A percentile compares a stretch with the other conserved stretches of the same genome.
phyloP scores from a whole-genome alignment of 1,140 invertebrate genomes.

The Grapholita molesta region DNA sequence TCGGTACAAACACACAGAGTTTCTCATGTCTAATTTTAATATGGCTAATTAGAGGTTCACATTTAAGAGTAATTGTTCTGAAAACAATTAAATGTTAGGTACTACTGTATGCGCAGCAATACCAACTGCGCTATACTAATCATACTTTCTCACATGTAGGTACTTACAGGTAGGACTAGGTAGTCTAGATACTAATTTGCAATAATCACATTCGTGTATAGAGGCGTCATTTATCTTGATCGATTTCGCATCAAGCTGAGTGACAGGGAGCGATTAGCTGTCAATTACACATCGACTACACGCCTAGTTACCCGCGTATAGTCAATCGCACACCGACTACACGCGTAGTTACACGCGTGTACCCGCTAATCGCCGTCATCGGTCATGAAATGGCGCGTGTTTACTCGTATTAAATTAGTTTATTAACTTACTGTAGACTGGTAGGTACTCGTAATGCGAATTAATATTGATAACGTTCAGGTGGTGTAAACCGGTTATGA shows the following conservation, averaged over 20 bases:
- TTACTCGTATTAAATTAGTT: neutral
- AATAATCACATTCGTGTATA: neutral
- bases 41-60: too few species aligned
- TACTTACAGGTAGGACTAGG: neutral
- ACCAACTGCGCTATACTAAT: neutral
- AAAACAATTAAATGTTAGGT: too few species aligned
- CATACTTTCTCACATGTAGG: neutral
- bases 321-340: too few species aligned
- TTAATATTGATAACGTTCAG: neutral
- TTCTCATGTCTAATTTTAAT: too few species aligned
- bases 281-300: neutral
- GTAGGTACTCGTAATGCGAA: neutral
- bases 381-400: neutral
- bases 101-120: too few species aligned
- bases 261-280: neutral
- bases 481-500: neutral
- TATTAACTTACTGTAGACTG: too few species aligned
- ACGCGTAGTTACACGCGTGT: too few species aligned
- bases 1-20: too few species aligned
- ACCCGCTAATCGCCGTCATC: neutral
- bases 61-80: too few species aligned
- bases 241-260: neutral
- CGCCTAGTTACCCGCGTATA: neutral
- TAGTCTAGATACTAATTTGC: neutral
- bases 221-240: neutral